These are phyloP conservation scores for Lepus europaeus DNA, from an alignment of 2,113 vertebrate species.

Conservation along the genomic window DNA sequence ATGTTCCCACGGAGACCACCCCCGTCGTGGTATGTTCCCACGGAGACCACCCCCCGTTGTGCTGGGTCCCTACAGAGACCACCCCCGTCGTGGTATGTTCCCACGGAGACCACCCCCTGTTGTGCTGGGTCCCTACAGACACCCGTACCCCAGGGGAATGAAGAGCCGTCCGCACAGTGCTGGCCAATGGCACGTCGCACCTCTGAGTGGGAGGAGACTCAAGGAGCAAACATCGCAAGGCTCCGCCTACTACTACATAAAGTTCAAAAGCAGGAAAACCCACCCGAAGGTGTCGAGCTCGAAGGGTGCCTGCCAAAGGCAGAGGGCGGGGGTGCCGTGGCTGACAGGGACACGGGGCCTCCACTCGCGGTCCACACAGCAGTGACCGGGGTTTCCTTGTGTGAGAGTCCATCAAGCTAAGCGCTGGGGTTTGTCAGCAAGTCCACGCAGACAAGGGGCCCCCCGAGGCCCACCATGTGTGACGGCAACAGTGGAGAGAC, in stretches of 20 bases:
- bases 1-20: too few relatives aligned
- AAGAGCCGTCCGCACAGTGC: neutral
- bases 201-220: neutral
- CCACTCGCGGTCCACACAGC: accelerated
- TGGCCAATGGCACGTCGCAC: neutral
- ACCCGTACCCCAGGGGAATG: neutral
- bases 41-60: too few relatives aligned
- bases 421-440: too few relatives aligned
- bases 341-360: neutral
- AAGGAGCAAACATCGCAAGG: neutral
- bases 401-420: neutral
- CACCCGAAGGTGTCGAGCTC: neutral
- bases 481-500: neutral
- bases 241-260: accelerated
- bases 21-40: too few relatives aligned
- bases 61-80: too few relatives aligned
- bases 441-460: accelerated
- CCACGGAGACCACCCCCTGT: too few relatives aligned
- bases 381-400: neutral
- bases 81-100: too few relatives aligned
- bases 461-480: accelerated
- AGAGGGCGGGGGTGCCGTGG: accelerated
- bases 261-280: neutral
- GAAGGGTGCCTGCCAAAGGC: neutral
- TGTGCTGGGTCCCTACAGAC: too few relatives aligned